Conservation (phyloP, 1,140 invertebrate genomes). For the Scaptodrosophila lebanonensis region DNA sequence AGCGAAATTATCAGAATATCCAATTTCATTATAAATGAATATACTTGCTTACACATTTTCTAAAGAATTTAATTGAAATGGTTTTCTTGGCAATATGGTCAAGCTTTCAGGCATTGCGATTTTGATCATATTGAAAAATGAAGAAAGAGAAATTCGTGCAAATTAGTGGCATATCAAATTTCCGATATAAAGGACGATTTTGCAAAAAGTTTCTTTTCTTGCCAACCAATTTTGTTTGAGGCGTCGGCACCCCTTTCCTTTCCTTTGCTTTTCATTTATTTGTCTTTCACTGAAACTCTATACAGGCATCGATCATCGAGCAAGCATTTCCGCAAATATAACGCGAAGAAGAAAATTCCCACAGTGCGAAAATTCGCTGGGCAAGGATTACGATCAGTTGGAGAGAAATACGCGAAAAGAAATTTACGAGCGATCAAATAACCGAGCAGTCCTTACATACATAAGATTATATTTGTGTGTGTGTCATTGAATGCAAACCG, state of each 20-base stretch:
- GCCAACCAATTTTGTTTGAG: slow-evolving; percentile 4
- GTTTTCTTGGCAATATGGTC: too few species aligned
- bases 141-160: not conserved
- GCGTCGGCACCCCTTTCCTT: not conserved
- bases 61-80: too few species aligned
- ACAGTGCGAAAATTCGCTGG: slow-evolving; percentile 62
- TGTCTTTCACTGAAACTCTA: slow-evolving; percentile 53
- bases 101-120: too few species aligned
- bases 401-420: slow-evolving; percentile 26
- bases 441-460: too few species aligned
- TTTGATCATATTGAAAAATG: too few species aligned
- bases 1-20: too few species aligned
- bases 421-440: slow-evolving; percentile 72
- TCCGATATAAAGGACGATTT: not conserved
- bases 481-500: not conserved
- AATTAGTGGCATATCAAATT: slow-evolving; percentile 13
- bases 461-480: too few species aligned
- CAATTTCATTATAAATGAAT: too few species aligned
- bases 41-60: too few species aligned
- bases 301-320: slow-evolving; percentile 63
- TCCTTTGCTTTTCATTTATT: slow-evolving; percentile 34
- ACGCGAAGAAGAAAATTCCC: slow-evolving; percentile 49
- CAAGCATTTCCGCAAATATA: slow-evolving; percentile 59
- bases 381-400: slow-evolving; percentile 44
- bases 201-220: not conserved